Base-by-base conservation (phyloP, 2,888 invertebrate species). In the Microdon myrmicae region DNA sequence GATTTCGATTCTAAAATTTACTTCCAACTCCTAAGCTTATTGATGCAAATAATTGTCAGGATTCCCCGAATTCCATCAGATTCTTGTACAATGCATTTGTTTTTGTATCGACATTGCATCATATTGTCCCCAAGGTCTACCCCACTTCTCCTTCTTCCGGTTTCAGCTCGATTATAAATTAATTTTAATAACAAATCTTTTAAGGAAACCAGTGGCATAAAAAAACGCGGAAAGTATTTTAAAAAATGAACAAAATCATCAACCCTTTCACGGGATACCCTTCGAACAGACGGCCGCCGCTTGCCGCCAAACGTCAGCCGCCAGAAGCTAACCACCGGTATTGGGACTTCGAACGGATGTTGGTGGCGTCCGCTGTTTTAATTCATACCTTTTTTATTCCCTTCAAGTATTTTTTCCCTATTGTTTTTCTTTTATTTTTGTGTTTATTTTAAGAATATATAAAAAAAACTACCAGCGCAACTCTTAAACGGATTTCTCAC, bases 181-280 rank as follows among this genome's bases (percentile, higher is more conserved):
- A 61, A 69, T 69, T 69, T 67, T 66, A 69, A 69, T 69, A 68
- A 67, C 67, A 61, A 68, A 68, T 68, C 51, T 60, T 60, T 66
- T 9, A 53, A 45, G 26, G 28, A 48, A 47, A 12, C n/a, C n/a
- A 26, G n/a, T 25, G 34, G 28, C 14, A 35, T 17, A 37, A 16
- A 9, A 16, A 25, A 7, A 34, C 14, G 10, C 17, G 17, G 1
- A 9, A 14, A 29, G 37, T n/a, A n/a, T n/a, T n/a, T n/a, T n/a
- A 43, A 20, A 43, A 45, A 37, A 38, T n/a, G 25, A 32, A 32
- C 39, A 41, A 39, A 48, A 54, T 38, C 37, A 44, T 44, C 49
- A 49, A 55, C 47, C 60, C 55, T 48, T 54, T 48, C 43, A 28
- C 37, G 31, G 12, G 17, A 34, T 6, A 13, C 19, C 7, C 16